Evolutionary conservation across 2,113 vertebrate genomes (phyloP).

Genomic region (Piaya cayana): DNA sequence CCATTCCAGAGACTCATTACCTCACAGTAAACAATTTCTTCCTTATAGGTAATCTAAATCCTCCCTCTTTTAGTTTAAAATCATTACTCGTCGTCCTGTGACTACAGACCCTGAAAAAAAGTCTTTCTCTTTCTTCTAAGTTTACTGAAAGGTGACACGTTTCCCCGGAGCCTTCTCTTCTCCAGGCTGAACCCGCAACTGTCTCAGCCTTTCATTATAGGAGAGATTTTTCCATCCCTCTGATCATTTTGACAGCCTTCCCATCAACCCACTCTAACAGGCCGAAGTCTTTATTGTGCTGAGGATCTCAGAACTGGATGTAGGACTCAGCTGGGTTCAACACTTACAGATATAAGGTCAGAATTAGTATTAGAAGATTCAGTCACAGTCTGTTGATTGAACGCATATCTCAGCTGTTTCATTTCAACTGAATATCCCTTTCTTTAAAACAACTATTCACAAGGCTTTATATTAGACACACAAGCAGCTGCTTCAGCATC

Average conservation of each 20-base stretch:
- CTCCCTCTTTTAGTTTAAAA: not conserved
- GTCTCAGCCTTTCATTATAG: not conserved
- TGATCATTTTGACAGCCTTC: not conserved
- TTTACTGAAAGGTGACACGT: not conserved
- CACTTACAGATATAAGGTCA: not conserved
- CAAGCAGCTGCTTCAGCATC: not conserved
- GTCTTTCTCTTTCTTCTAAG: not conserved
- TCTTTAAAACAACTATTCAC: not conserved
- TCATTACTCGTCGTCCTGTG: not conserved
- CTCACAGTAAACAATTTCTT: not conserved
- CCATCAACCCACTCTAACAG: not conserved
- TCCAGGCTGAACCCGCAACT: not conserved
- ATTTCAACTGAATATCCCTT: not conserved
- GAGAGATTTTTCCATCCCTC: not conserved
- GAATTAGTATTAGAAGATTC: not conserved
- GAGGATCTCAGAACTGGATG: too few relatives aligned
- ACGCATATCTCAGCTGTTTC: not conserved
- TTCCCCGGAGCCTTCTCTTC: not conserved
- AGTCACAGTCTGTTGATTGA: not conserved
- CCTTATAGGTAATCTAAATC: not conserved
- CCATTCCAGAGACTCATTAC: not conserved
- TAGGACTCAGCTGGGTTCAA: not conserved
- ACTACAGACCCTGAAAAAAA: not conserved
- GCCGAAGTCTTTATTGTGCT: not conserved
- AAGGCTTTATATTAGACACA: not conserved